Evolutionary conservation across 1,140 invertebrate species (phyloP), one percentile per base, ranked within the genome.

Genomic region (Leptinotarsa defecta): DNA sequence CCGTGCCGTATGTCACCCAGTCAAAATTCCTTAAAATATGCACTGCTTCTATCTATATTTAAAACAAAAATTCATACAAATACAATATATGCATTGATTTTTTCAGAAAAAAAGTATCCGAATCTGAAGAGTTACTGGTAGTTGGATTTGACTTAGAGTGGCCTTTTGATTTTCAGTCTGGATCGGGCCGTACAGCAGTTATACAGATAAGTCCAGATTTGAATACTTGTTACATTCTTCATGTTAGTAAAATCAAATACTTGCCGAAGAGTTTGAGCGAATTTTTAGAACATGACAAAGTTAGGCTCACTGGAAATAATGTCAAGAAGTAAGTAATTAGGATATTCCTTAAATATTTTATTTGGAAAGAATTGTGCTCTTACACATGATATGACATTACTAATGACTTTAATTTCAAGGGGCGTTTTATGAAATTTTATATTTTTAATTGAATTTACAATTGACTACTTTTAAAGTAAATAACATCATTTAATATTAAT

Each of bases 301-400:
- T 91, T 6, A 86, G 86, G 68, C 81, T 91, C 27, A 88, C 90
- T 81, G 90, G 91, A 52, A 87, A 91, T 19, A 91, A 91, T 82
- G 89, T 92, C 62, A 90, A 90, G 84, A 90, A 89, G 90, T 91
- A 83, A 85, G 83, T 81, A 34, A 34, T 34, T 34, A 8, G 6
- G 27, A 34, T 34, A 34, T 34, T 6, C 27, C 1, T 34, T 34
- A 5, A 34, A 34, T 5, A 34, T 34, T 34, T 34, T 8, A 34
- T 34, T 34, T 2, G 27, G 5, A 34, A 34, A 8, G 1, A 34
- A 34, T 34, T 34, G 5, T 8, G 27, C 27, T 34, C 27, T 34
- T 34, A 34, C 6, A 8, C 27, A 34, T 34, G 27, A 34, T 8
- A 8, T 34, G 27, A 34, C 27, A 34, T 34, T 6, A 34, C 1